These are phyloP conservation scores for Dromaius novaehollandiae DNA, from an alignment of 2,113 vertebrate species.

Conservation along the genomic window DNA sequence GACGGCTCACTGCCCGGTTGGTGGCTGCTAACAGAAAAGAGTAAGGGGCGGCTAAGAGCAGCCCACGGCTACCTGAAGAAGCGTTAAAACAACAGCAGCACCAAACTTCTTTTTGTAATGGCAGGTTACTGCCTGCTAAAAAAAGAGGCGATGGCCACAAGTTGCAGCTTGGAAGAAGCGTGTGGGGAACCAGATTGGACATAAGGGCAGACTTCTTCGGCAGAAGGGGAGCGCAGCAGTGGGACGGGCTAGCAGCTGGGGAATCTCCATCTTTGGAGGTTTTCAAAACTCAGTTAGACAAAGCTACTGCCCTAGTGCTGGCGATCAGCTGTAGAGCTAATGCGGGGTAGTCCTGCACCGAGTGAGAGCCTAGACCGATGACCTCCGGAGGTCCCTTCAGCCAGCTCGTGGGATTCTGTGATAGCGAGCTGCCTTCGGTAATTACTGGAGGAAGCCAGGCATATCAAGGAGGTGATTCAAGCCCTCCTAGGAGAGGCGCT, in stretches of 20 bases:
- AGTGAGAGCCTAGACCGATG: neutral
- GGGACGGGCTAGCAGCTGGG: too few relatives aligned
- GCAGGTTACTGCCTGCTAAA: too few relatives aligned
- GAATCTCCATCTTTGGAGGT: too few relatives aligned
- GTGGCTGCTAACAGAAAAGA: neutral
- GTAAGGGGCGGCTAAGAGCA: neutral
- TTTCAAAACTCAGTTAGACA: too few relatives aligned
- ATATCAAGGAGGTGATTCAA: neutral
- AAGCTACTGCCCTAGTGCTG: neutral
- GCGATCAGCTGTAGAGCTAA: neutral
- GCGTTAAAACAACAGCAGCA: neutral
- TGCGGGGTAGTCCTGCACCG: neutral
- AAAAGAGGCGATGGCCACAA: too few relatives aligned
- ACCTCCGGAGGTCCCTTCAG: neutral
- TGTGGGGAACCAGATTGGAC: too few relatives aligned
- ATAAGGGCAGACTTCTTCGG: too few relatives aligned
- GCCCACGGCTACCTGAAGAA: neutral
- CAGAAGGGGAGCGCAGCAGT: too few relatives aligned
- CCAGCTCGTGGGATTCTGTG: neutral
- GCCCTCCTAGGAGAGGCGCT: neutral
- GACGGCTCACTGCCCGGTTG: accelerated
- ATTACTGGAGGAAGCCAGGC: neutral
- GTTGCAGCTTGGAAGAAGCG: too few relatives aligned
- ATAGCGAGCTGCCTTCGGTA: neutral
- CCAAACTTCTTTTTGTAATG: neutral